phyloP scores from a whole-genome alignment of 2,113 vertebrate genomes.

The Raja brachyura region DNA sequence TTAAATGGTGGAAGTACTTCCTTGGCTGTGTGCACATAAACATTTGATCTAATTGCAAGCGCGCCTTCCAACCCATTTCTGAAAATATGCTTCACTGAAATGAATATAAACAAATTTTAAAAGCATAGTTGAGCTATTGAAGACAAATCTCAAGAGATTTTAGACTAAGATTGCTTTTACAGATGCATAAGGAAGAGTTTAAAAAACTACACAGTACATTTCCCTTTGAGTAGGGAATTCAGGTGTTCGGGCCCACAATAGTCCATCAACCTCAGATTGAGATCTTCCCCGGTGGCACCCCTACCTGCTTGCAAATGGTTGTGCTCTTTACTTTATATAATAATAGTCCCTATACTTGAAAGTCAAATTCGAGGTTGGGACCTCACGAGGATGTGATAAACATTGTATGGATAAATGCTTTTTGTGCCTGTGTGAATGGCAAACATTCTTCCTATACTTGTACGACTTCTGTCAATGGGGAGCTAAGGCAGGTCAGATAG shows the following conservation, averaged over 20 bases:
- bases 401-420: not conserved
- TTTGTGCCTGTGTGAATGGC: not conserved
- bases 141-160: not conserved
- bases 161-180: not conserved
- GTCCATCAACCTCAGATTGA: not conserved
- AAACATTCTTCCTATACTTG: constrained; percentile 13
- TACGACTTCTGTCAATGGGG: not conserved
- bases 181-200: not conserved
- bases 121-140: too few relatives aligned
- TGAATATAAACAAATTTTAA: too few relatives aligned
- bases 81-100: too few relatives aligned
- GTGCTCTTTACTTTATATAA: not conserved
- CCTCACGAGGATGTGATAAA: not conserved
- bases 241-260: not conserved
- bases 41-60: too few relatives aligned
- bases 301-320: not conserved
- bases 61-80: too few relatives aligned
- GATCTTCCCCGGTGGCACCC: not conserved
- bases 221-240: not conserved
- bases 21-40: too few relatives aligned
- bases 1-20: too few relatives aligned
- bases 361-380: not conserved
- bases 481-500: not conserved
- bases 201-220: not conserved
- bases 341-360: not conserved